These are phyloP conservation scores for Drosophila tripunctata DNA, from an alignment of 2,888 invertebrate genomes.

Conservation along the genomic window DNA sequence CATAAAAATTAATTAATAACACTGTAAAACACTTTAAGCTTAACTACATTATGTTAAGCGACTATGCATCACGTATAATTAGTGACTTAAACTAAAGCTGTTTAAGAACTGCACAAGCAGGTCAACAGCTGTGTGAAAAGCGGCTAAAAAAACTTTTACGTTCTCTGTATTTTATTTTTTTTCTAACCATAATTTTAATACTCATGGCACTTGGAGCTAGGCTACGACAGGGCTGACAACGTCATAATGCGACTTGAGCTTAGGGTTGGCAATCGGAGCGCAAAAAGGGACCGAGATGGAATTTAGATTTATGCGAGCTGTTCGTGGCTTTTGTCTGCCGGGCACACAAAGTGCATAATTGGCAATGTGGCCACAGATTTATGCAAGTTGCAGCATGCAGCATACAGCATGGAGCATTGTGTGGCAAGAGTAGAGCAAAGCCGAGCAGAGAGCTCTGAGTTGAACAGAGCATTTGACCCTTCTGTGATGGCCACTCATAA, in stretches of 20 bases:
- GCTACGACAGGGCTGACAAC: conserved; percentile 24
- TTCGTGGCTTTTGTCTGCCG: conserved; percentile 25
- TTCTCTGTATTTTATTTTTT: neutral
- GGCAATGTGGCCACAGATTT: conserved; percentile 63
- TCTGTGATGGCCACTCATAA: conserved; percentile 60
- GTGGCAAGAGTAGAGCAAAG: neutral
- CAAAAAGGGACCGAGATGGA: conserved; percentile 6
- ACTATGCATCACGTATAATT: neutral
- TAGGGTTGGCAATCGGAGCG: conserved; percentile 32
- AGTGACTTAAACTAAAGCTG: neutral
- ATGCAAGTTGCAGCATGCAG: conserved; percentile 28
- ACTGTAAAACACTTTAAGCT: neutral
- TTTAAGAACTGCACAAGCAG: conserved; percentile 36
- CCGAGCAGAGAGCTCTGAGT: neutral
- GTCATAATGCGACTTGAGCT: conserved; percentile 75
- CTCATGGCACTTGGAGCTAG: conserved; percentile 6
- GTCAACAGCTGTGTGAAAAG: conserved; percentile 55
- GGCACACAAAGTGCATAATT: conserved; percentile 70
- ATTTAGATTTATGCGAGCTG: conserved; percentile 67
- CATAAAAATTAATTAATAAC: neutral
- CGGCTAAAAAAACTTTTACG: conserved; percentile 15
- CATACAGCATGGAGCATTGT: conserved; percentile 14
- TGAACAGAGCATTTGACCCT: conserved; percentile 37
- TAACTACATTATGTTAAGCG: neutral
- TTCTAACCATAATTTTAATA: neutral